phyloP scores from a whole-genome alignment of 2,888 invertebrate genomes.

The Sepiola atlantica region DNA sequence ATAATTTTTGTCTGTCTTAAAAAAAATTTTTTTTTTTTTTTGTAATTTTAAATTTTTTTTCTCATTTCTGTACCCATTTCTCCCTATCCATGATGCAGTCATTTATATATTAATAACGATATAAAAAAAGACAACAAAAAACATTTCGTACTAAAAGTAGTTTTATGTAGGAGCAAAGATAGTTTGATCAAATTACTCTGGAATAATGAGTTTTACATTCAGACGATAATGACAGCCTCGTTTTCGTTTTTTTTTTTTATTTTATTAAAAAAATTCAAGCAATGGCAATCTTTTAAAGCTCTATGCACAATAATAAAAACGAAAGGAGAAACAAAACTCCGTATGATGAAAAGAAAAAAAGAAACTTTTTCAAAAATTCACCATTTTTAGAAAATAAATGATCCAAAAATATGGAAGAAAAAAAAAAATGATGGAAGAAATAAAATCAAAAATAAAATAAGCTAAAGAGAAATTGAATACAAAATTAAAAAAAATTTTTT shows the following conservation, averaged over 20 bases:
- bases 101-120: not conserved
- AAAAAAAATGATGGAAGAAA: not conserved
- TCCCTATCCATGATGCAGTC: not conserved
- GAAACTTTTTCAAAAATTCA: too few species aligned
- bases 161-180: not conserved
- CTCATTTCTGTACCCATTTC: not conserved
- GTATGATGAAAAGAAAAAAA: too few species aligned
- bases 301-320: not conserved
- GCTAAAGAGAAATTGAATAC: too few species aligned
- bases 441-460: not conserved
- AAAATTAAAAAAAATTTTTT: too few species aligned
- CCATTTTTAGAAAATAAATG: too few species aligned
- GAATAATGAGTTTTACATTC: conserved; percentile 22
- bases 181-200: not conserved
- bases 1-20: too few species aligned
- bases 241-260: not conserved
- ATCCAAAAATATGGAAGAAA: too few species aligned
- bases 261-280: not conserved
- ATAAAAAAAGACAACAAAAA: not conserved
- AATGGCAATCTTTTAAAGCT: not conserved
- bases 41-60: not conserved
- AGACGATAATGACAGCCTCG: not conserved
- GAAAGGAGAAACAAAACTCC: not conserved
- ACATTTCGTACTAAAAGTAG: not conserved
- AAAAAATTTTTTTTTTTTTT: too few species aligned